A percentile compares a stretch with the other conserved stretches of the same genome.
Conservation (phyloP, 2,888 invertebrate genomes). For the Nipponacmea schrenckii region DNA sequence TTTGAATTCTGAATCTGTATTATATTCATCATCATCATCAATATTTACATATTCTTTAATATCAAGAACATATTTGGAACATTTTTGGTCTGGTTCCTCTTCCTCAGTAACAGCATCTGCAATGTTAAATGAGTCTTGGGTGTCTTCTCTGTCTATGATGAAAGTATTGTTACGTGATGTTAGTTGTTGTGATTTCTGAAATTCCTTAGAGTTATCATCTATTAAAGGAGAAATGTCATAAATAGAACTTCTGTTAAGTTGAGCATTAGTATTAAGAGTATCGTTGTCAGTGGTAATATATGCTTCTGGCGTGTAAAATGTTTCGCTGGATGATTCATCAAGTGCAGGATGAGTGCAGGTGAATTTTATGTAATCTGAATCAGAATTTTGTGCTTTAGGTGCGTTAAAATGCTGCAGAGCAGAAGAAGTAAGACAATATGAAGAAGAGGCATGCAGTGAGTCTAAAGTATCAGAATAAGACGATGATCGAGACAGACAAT, state of each 20-base stretch:
- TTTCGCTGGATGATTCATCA: not conserved
- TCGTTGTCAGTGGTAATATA: not conserved
- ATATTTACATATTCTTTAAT: slow-evolving; percentile 9
- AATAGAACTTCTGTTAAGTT: not conserved
- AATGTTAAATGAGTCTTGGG: not conserved
- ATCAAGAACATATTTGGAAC: slow-evolving; percentile 13
- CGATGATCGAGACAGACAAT: not conserved
- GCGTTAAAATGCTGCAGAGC: not conserved
- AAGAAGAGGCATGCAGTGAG: not conserved
- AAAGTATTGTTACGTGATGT: not conserved
- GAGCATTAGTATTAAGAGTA: not conserved
- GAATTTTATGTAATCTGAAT: not conserved
- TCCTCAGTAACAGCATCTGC: not conserved
- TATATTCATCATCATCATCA: slow-evolving; percentile 10
- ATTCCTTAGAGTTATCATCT: not conserved
- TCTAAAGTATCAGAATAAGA: not conserved
- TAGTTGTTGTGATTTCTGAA: not conserved
- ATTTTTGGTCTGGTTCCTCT: slow-evolving; percentile 5
- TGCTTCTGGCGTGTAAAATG: not conserved
- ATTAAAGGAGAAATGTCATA: not conserved
- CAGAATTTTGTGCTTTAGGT: not conserved
- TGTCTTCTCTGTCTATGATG: not conserved
- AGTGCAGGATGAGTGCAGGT: not conserved
- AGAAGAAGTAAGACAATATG: not conserved
- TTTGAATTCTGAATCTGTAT: slow-evolving; percentile 10